These are phyloP conservation scores for Ophioninae sp. DNA, from an alignment of 2,888 invertebrate genomes.

Conservation along the genomic window DNA sequence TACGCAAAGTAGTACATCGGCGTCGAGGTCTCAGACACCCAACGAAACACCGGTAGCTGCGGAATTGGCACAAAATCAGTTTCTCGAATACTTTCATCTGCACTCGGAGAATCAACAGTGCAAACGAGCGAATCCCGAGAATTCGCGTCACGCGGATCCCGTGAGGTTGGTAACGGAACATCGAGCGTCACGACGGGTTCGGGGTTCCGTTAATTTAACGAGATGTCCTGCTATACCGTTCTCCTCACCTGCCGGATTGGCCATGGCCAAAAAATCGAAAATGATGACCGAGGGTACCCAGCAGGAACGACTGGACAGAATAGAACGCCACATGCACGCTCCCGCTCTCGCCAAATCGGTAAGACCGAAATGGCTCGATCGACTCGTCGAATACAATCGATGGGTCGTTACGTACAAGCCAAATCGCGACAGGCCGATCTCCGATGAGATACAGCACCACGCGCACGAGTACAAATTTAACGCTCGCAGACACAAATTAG, in stretches of 20 bases:
- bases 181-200: slow-evolving; percentile 79
- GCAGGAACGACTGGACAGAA: slow-evolving; percentile 82
- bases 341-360: slow-evolving; percentile 76
- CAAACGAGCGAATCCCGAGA: slow-evolving; percentile 9
- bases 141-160: slow-evolving; percentile 1
- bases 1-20: slow-evolving; percentile 77
- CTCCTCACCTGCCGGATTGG: slow-evolving; percentile 83
- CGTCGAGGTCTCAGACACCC: slow-evolving; percentile 80
- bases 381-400: slow-evolving; percentile 70
- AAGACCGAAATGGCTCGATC: slow-evolving; percentile 77
- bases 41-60: slow-evolving; percentile 67
- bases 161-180: slow-evolving; percentile 56
- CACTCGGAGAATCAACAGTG: slow-evolving; percentile 65
- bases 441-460: slow-evolving; percentile 63
- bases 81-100: slow-evolving; percentile 82
- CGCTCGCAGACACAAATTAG: slow-evolving; percentile 72
- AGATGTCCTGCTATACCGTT: slow-evolving; percentile 82
- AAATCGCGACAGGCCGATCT: slow-evolving; percentile 71
- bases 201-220: slow-evolving; percentile 80
- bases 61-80: slow-evolving; percentile 78
- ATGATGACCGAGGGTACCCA: slow-evolving; percentile 81
- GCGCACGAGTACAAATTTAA: slow-evolving; percentile 77
- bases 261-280: slow-evolving; percentile 82
- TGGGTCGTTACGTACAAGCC: slow-evolving; percentile 77
- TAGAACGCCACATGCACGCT: slow-evolving; percentile 82